Evolutionary conservation across 2,797 vertebrate genomes (phyloP), one percentile per base, ranked within the genome.

Genomic region (Pseudotriccus pelzelni): DNA sequence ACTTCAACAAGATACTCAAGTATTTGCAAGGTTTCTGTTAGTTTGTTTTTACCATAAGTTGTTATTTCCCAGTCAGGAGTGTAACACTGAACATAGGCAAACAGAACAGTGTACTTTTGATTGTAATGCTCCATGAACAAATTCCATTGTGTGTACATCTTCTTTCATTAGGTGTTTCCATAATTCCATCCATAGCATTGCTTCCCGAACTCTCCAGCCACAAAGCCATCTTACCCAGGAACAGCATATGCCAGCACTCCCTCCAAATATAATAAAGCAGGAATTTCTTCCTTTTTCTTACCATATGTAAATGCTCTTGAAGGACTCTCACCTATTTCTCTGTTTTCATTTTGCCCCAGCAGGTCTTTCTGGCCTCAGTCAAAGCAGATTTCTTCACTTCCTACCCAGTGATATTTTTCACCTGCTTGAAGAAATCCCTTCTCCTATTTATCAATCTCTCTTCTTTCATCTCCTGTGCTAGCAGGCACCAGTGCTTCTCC

Each of bases 381-480:
- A 59, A 90, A 66, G 52, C 62, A 89, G 36, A 84, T 84, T 93
- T 96, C 81, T 93, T 93, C 21, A 39, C 44, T 93, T 93, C 58
- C 44, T 85, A 82, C 32, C 30, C 53, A 78, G 72, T 43, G 73
- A 37, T 88, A 84, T 91, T 97, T 90, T 96, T 82, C 69, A 90
- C 37, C 53, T 86, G 16, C 78, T 92, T 91, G 75, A 94, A 97
- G 75, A 93, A 93, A 95, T 84, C 30, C 14, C 10, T 89, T 93
- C 67, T 82, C 67, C 19, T 21, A 66, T 94, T 96, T 96, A 93
- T 74, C 85, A 79, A 22, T 82, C 47, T 77, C 74, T 66, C n/a
- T 62, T 88, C 80, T 96, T 97, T 97, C 87, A 96, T 96, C 75
- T 97, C 39, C 43, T 8, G 39, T 50, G 8, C 63, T 53, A 72